Conservation (phyloP, 1,140 invertebrate species). For the Eufriesea mexicana region DNA sequence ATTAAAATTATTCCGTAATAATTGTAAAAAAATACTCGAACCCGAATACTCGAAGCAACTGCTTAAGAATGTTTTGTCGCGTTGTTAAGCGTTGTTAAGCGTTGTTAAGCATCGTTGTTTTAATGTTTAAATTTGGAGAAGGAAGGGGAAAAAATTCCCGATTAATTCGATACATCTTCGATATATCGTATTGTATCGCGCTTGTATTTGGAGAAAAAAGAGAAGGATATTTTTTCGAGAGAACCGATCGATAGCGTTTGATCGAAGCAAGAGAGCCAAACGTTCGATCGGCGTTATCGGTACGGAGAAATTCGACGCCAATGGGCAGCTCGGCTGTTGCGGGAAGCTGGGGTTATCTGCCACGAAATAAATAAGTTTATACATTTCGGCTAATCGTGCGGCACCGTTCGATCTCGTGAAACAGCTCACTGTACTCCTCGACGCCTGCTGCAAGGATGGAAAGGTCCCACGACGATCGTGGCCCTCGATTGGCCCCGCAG, state of each 20-base stretch:
- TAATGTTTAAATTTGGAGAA: too few relatives aligned
- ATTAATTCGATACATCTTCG: too few relatives aligned
- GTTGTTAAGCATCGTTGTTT: too few relatives aligned
- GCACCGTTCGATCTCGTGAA: slow-evolving; percentile 77
- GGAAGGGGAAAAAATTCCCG: too few relatives aligned
- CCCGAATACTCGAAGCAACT: too few relatives aligned
- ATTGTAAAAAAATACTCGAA: too few relatives aligned
- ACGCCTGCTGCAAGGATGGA: slow-evolving; percentile 69
- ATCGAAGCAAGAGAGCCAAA: background rate
- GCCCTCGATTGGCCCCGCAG: slow-evolving; percentile 12
- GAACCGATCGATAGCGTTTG: background rate
- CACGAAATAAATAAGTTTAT: slow-evolving; percentile 79
- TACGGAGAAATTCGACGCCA: slow-evolving; percentile 66
- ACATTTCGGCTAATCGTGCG: slow-evolving; percentile 78
- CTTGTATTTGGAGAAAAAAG: too few relatives aligned
- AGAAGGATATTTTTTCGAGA: too few relatives aligned
- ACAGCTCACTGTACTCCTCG: slow-evolving; percentile 74
- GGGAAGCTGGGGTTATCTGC: slow-evolving; percentile 77
- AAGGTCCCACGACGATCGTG: slow-evolving; percentile 53
- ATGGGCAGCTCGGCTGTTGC: slow-evolving; percentile 60
- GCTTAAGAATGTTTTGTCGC: too few relatives aligned
- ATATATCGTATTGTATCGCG: too few relatives aligned
- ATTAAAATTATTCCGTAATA: too few relatives aligned
- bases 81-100: too few relatives aligned
- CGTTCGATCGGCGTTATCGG: slow-evolving; percentile 42